A percentile compares a stretch with the other conserved stretches of the same genome.
Evolutionary conservation across 2,888 invertebrate genomes (phyloP).

Genomic region (Hypomecis atomaria): DNA sequence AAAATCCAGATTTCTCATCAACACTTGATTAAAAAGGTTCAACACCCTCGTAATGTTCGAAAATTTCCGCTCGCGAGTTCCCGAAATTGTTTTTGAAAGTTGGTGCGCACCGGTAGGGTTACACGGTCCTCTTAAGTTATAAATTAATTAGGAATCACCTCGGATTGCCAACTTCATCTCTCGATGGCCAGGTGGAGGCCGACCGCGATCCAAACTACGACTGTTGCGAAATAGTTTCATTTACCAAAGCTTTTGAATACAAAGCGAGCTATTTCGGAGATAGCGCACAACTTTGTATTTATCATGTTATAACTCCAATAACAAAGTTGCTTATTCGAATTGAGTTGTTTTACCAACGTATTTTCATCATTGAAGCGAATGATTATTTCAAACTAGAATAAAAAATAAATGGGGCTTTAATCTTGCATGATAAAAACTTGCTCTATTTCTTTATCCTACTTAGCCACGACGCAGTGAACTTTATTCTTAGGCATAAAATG

Average conservation of each 20-base stretch:
- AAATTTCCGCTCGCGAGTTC: slow-evolving; percentile 36
- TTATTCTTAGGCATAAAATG: slow-evolving; percentile 28
- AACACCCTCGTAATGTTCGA: slow-evolving; percentile 20
- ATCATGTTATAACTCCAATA: slow-evolving; percentile 22
- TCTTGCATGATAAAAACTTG: slow-evolving; percentile 9
- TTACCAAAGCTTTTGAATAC: slow-evolving; percentile 56
- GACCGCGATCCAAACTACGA: slow-evolving; percentile 45
- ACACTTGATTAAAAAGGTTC: slow-evolving; percentile 30
- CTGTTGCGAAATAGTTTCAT: slow-evolving; percentile 63
- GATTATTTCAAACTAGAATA: not conserved
- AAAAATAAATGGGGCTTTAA: not conserved
- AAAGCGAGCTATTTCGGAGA: slow-evolving; percentile 48
- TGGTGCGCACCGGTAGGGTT: slow-evolving; percentile 36
- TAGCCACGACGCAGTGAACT: slow-evolving; percentile 15
- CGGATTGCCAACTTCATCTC: slow-evolving; percentile 41
- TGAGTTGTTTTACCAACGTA: slow-evolving; percentile 1
- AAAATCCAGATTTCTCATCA: slow-evolving; percentile 32
- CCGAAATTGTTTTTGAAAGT: slow-evolving; percentile 40
- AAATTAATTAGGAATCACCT: slow-evolving; percentile 66
- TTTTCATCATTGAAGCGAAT: not conserved
- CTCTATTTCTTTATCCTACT: slow-evolving; percentile 13
- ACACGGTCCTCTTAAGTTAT: slow-evolving; percentile 44
- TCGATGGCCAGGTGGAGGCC: slow-evolving; percentile 36
- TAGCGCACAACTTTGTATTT: slow-evolving; percentile 27
- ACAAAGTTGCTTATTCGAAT: slow-evolving; percentile 16